Base-by-base conservation (phyloP, 2,797 vertebrate genomes). In the Steatocranus sp. region DNA sequence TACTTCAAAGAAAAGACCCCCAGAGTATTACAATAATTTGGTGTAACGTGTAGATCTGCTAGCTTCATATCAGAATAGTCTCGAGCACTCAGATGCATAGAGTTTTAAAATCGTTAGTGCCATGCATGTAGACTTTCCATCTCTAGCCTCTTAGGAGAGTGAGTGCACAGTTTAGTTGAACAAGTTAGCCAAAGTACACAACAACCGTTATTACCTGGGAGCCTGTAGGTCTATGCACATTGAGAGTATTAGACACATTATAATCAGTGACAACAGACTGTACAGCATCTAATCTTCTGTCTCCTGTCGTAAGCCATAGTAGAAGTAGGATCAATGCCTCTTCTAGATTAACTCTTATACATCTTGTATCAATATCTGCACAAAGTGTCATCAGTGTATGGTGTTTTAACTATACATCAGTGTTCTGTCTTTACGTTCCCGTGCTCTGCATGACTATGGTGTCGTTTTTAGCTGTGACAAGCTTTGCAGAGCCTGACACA, bases 301-400 rank as follows among this genome's bases (percentile, higher is more conserved):
- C 78, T 81, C 63, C 74, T 74, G 56, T 92, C 80, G 77, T 86
- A 89, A 93, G 90, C 88, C 85, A 91, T 89, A 89, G 81, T 15
- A 87, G 83, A 87, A 70, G 46, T 63, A 30, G 27, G 56, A 83
- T 51, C 73, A 73, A 66, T 4, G 61, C 58, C 79, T 89, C 79
- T 81, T 77, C 53, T 68, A 48, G 76, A 85, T 49, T 32, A 90
- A 78, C 63, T 81, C 15, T 30, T 79, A 75, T 78, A 75, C 86
- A 80, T 82, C 68, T 90, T 54, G 3, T 82, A 87, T 82, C 66
- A 84, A 38, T 91, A 86, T 88, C 84, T 86, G 87, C 88, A 90
- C 85, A 90, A 90, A 76, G 85, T 70, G 51, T 92, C 92, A 90
- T 92, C 86, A 54, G 74, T 79, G 81, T 93, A 75, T 83, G 89